Conservation (phyloP, 1,140 invertebrate species). For the Papilio polyxenes region DNA sequence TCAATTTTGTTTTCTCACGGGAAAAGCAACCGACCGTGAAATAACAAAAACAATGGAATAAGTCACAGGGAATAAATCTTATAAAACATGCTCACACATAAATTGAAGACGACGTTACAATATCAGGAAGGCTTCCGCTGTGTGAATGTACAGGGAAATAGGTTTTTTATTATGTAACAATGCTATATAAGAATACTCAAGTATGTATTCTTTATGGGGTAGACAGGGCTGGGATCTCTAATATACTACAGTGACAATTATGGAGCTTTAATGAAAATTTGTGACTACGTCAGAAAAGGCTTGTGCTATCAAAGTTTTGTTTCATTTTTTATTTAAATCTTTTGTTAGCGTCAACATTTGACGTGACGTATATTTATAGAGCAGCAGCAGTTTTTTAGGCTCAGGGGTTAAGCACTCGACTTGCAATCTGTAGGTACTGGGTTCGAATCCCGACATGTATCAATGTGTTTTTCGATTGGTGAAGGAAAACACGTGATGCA, state of each 20-base stretch:
- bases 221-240: not conserved
- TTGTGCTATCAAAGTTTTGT: too few species aligned
- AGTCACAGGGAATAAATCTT: conserved; percentile 7
- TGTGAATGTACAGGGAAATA: not conserved
- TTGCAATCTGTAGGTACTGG: too few species aligned
- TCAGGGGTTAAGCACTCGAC: too few species aligned
- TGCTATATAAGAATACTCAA: not conserved
- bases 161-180: conserved; percentile 1
- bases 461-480: too few species aligned
- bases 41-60: conserved; percentile 20
- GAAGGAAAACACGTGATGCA: too few species aligned
- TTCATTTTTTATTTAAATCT: too few species aligned
- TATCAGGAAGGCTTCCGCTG: conserved; percentile 1
- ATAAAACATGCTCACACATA: conserved; percentile 24
- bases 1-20: conserved; percentile 6
- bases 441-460: too few species aligned
- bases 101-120: conserved; percentile 22
- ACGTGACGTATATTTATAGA: too few species aligned
- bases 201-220: not conserved
- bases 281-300: too few species aligned
- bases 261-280: too few species aligned
- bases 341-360: too few species aligned
- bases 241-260: not conserved
- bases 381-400: too few species aligned
- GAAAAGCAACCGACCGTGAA: conserved; percentile 6